Evolutionary conservation across 2,888 invertebrate species (phyloP).

Genomic region (Hirtodrosophila histrioides): DNA sequence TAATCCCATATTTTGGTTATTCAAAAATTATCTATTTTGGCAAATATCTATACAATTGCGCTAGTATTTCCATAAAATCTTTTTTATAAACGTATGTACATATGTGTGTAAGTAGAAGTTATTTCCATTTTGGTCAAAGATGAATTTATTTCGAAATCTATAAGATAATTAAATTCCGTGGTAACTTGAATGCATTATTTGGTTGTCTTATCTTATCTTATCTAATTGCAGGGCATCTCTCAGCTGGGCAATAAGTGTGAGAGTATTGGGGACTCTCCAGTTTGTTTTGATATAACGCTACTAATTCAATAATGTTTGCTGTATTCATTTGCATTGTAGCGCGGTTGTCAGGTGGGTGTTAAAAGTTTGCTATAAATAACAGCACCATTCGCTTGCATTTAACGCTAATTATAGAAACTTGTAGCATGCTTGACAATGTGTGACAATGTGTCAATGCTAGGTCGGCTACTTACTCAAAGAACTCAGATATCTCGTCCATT

Average conservation of each 20-base stretch:
- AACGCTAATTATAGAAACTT: constrained; percentile 58
- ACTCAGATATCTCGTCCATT: constrained; percentile 59
- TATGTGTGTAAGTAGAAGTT: too few species aligned
- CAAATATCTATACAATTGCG: too few species aligned
- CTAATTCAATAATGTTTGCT: constrained; percentile 20
- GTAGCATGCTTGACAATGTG: constrained; percentile 44
- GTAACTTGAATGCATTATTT: too few species aligned
- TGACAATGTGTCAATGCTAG: constrained; percentile 12
- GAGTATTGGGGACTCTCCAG: background rate
- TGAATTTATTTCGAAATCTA: too few species aligned
- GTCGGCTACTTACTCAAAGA: constrained; percentile 47
- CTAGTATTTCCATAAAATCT: too few species aligned
- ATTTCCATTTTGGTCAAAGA: too few species aligned
- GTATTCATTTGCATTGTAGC: constrained; percentile 38
- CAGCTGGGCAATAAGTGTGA: background rate
- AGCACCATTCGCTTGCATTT: constrained; percentile 15
- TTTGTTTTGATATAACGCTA: constrained; percentile 6
- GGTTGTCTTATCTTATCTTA: background rate
- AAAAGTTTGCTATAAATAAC: constrained; percentile 51
- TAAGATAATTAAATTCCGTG: too few species aligned
- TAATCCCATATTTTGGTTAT: too few species aligned
- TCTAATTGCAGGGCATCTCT: constrained; percentile 2
- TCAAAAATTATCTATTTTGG: too few species aligned
- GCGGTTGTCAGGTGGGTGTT: constrained; percentile 48
- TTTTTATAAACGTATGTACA: too few species aligned